These are phyloP conservation scores for Gobio gobio DNA, from an alignment of 2,113 vertebrate species.

Conservation along the genomic window DNA sequence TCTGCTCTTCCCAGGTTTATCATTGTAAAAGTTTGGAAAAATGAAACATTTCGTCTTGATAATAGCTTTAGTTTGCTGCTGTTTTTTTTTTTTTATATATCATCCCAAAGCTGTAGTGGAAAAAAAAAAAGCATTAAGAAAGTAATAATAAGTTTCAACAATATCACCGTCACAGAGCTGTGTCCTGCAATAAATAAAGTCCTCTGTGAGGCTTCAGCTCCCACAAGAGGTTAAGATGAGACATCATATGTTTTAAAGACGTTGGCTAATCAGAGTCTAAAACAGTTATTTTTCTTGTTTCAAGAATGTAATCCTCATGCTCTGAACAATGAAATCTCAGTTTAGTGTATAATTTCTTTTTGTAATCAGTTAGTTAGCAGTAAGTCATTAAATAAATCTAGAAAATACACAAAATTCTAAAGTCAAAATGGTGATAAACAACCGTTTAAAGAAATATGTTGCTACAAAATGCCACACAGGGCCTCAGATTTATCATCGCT, in stretches of 20 bases:
- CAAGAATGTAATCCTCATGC: not conserved
- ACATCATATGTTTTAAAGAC: slow-evolving; percentile 17
- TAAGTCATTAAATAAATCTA: too few relatives aligned
- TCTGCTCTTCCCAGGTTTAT: not conserved
- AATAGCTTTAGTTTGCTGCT: slow-evolving; percentile 26
- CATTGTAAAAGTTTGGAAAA: not conserved
- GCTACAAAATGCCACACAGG: not conserved
- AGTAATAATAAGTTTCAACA: slow-evolving; percentile 27
- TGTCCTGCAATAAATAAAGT: slow-evolving; percentile 22
- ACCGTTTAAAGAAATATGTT: not conserved
- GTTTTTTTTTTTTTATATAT: slow-evolving; percentile 15
- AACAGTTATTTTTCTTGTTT: not conserved
- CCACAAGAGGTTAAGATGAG: not conserved
- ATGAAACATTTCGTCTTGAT: slow-evolving; percentile 7
- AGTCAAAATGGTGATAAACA: not conserved
- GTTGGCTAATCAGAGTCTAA: not conserved
- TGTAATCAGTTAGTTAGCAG: too few relatives aligned
- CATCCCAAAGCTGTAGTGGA: slow-evolving; percentile 25
- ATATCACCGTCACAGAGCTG: not conserved
- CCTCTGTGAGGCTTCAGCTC: slow-evolving; percentile 11
- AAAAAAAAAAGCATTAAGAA: slow-evolving; percentile 12
- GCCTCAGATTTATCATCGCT: not conserved
- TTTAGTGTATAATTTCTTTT: too few relatives aligned
- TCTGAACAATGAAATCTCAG: not conserved
- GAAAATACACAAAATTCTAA: not conserved